Conservation (phyloP, 2,113 vertebrate genomes). For the Herpailurus yagouaroundi region DNA sequence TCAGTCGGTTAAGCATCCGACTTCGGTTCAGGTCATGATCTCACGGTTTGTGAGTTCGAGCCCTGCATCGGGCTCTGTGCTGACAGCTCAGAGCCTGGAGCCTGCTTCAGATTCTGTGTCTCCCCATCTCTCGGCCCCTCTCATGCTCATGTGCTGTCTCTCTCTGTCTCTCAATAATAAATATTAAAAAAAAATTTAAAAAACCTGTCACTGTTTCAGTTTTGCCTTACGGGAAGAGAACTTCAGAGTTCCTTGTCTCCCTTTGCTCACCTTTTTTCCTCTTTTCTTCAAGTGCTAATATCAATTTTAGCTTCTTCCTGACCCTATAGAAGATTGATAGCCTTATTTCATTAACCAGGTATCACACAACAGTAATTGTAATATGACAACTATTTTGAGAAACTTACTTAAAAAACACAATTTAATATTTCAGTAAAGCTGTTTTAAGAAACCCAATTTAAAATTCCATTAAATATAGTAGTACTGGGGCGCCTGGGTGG, state of each 20-base stretch:
- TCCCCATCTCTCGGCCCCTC: too few relatives aligned
- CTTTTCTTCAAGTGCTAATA: neutral
- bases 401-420: constrained; percentile 27
- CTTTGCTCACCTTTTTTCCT: neutral
- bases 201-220: neutral
- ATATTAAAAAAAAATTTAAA: too few relatives aligned
- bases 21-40: too few relatives aligned
- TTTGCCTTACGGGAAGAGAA: neutral
- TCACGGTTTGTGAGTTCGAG: too few relatives aligned
- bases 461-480: neutral
- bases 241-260: constrained; percentile 12
- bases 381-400: constrained; percentile 27
- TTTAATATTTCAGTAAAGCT: neutral
- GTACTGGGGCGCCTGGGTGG: too few relatives aligned
- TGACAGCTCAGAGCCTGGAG: too few relatives aligned
- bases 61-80: too few relatives aligned
- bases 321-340: neutral
- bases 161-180: too few relatives aligned
- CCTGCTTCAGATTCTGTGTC: too few relatives aligned
- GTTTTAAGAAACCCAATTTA: neutral
- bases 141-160: too few relatives aligned
- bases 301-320: constrained; percentile 43
- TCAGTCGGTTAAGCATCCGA: too few relatives aligned
- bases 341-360: neutral
- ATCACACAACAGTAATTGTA: neutral